Conservation (phyloP, 2,113 vertebrate species). For the Shinisaurus crocodilurus region DNA sequence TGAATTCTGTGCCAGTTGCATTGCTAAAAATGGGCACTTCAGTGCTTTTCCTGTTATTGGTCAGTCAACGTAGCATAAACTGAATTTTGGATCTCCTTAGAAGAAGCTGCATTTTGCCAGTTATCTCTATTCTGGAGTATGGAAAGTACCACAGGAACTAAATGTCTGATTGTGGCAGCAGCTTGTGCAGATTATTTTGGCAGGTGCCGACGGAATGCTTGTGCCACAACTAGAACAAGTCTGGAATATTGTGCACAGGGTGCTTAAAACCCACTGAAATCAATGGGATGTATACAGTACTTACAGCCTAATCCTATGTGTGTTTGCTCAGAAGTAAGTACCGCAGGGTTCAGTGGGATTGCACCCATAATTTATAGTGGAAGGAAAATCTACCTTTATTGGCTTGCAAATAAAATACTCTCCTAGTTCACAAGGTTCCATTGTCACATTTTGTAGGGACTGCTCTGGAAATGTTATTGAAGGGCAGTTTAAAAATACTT, state of each 20-base stretch:
- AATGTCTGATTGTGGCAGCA: conserved; percentile 63
- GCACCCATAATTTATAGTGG: too few species aligned
- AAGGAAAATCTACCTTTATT: not conserved
- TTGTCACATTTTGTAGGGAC: not conserved
- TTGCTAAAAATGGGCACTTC: not conserved
- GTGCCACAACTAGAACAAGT: not conserved
- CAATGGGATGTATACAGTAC: not conserved
- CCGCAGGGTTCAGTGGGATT: not conserved
- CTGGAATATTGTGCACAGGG: not conserved
- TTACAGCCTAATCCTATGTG: not conserved
- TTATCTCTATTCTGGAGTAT: not conserved
- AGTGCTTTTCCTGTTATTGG: not conserved
- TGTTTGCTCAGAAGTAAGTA: not conserved
- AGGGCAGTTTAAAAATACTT: not conserved
- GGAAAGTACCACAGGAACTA: conserved; percentile 83
- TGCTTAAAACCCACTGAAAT: not conserved
- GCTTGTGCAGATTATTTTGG: too few species aligned
- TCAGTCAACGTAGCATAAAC: not conserved
- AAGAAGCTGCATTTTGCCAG: too few species aligned
- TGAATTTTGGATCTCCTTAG: not conserved
- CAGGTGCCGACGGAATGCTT: not conserved
- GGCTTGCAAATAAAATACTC: not conserved
- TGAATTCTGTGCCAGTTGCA: not conserved
- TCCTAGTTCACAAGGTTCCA: not conserved
- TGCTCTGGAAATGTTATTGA: not conserved